Evolutionary conservation across 2,888 invertebrate species (phyloP).

Genomic region (Synanthedon vespiformis): DNA sequence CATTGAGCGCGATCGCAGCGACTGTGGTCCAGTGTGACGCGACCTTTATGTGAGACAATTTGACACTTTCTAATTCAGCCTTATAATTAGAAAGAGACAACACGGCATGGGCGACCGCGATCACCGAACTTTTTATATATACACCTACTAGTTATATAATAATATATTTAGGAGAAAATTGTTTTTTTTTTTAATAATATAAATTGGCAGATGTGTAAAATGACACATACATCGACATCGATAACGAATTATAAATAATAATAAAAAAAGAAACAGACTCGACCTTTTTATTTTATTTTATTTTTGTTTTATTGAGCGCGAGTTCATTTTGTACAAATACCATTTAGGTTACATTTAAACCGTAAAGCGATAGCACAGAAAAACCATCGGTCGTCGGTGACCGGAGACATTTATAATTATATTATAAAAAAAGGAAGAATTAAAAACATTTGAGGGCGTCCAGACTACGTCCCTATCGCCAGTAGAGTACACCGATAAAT

Average conservation of each 20-base stretch:
- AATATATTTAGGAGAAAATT: constrained; percentile 1
- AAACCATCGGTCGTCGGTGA: not conserved
- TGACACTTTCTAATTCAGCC: constrained; percentile 68
- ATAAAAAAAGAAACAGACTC: constrained; percentile 41
- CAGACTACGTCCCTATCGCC: no score
- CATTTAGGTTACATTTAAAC: constrained; percentile 40
- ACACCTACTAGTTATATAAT: not conserved
- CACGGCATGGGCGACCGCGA: constrained; percentile 43
- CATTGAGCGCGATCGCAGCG: not conserved
- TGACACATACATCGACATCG: constrained; percentile 12
- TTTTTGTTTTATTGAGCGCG: constrained; percentile 55
- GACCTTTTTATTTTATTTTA: constrained; percentile 34
- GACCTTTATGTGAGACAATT: constrained; percentile 12
- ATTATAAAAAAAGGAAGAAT: no score
- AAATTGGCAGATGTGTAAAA: constrained; percentile 10
- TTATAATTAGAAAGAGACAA: constrained; percentile 65
- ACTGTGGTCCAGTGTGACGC: constrained; percentile 5
- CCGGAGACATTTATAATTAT: no score
- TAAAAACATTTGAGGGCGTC: no score
- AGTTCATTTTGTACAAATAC: constrained; percentile 68
- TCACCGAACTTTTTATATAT: not conserved
- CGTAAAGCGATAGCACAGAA: constrained; percentile 15
- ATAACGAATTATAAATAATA: constrained; percentile 14
- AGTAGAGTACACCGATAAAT: no score
- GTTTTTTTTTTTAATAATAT: constrained; percentile 8